These are phyloP conservation scores for Rhynchopsitta pachyrhyncha DNA, from an alignment of 2,113 vertebrate genomes.

Conservation along the genomic window DNA sequence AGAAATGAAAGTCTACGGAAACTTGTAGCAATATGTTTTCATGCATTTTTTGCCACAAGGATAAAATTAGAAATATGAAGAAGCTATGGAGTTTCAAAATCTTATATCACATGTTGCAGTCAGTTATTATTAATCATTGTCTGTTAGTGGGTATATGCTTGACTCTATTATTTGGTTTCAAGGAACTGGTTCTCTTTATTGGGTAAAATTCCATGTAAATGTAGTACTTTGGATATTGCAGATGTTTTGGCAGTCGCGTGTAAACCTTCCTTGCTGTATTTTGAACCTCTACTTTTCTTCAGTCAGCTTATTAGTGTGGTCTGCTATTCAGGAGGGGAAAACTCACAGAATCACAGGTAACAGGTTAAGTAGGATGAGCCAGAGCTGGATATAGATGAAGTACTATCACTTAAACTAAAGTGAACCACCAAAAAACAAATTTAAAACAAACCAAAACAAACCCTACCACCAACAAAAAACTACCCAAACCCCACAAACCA, in stretches of 20 bases:
- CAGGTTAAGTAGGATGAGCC: not conserved
- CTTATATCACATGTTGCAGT: not conserved
- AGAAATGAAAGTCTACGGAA: constrained; percentile 14
- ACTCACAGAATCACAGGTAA: not conserved
- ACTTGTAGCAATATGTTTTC: not conserved
- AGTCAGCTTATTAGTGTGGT: not conserved
- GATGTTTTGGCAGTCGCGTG: not conserved
- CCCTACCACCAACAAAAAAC: not conserved
- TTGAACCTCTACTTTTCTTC: not conserved
- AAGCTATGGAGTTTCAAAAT: not conserved
- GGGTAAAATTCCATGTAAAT: not conserved
- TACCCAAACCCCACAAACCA: not conserved
- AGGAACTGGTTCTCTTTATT: not conserved
- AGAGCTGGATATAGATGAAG: not conserved
- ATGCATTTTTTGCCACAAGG: not conserved
- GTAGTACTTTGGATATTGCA: not conserved
- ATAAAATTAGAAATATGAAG: not conserved
- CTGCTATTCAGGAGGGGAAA: not conserved
- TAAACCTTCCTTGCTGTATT: not conserved
- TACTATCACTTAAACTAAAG: not conserved
- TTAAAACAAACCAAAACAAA: not conserved
- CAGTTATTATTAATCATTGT: not conserved
- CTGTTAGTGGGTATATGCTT: not conserved
- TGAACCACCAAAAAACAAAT: not conserved
- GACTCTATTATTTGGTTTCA: not conserved